Base-by-base conservation (phyloP, 2,797 vertebrate species). In the Rhabdophis nuchalis region DNA sequence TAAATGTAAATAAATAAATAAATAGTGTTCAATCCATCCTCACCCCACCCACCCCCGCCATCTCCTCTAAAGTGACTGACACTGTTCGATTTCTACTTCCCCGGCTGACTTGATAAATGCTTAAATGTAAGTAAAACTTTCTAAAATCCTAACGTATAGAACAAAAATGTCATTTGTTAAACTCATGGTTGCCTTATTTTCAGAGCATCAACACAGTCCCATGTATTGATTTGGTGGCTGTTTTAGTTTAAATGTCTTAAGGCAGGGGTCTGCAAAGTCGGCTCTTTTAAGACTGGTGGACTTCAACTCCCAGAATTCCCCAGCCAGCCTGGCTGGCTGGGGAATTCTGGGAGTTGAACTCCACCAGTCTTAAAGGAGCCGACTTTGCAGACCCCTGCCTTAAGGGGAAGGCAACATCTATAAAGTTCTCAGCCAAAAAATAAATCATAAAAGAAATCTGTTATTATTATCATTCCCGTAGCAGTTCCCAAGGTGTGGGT, bases 171-270 rank as follows among this genome's bases (percentile, higher is more conserved):
- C 12, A 41, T 25, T 16, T 46, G n/a, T 32, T 77, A 58, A 52
- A 5, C 52, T 54, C 64, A 82, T 2, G 23, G 16, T 29, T n/a
- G 87, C 54, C 68, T 56, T 86, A 56, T 18, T 91, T 57, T 87
- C 68, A 5, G 29, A 56, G 36, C 25, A 46, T 16, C 20, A 46
- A 8, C 32, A 56, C 61, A 56, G 23, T n/a, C 41, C 54, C 9
- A 56, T 3, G 1, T 61, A 52, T 86, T 61, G 57, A 86, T 61
- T 85, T 18, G 23, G 32, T 9, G 7, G 14, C 50, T 16, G n/a
- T 18, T 87, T 53, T 29, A n/a, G 16, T 68, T 77, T 68, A 68
- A 68, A 46, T 57, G 52, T 85, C 68, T 91, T 8, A 68, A 91
- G 61, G 72, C n/a, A n/a, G n/a, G n/a, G n/a, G n/a, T n/a, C n/a